phyloP scores from a whole-genome alignment of 2,797 vertebrate species.

The Periparus ater region DNA sequence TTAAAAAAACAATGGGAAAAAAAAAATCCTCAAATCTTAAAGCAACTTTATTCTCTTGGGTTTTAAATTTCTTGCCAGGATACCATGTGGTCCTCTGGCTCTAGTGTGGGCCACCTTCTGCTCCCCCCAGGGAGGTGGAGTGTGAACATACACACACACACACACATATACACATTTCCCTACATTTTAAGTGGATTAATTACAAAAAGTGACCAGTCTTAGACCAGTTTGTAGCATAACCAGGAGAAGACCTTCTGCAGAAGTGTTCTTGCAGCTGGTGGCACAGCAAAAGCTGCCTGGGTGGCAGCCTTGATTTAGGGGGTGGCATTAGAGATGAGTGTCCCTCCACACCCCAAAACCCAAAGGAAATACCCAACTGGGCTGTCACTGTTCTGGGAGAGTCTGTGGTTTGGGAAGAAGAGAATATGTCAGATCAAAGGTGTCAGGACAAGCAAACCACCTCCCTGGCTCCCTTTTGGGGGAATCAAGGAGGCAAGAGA shows the following conservation, averaged over 20 bases:
- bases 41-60: neutral
- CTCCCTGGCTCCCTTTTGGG: neutral
- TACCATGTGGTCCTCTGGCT: neutral
- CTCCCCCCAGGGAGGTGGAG: neutral
- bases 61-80: neutral
- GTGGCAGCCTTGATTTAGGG: neutral
- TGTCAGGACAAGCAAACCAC: neutral
- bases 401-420: neutral
- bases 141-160: neutral
- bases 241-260: neutral
- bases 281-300: neutral
- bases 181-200: neutral
- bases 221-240: neutral
- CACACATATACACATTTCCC: neutral
- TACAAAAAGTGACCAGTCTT: neutral
- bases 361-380: neutral
- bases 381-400: neutral
- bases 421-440: rapidly evolving
- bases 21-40: neutral
- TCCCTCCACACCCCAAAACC: neutral
- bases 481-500: neutral
- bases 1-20: neutral
- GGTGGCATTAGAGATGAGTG: neutral
- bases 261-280: neutral
- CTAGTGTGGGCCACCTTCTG: neutral